Percentiles rank a stretch among this genome's conserved stretches.
phyloP scores from a whole-genome alignment of 2,888 invertebrate genomes.

The Nasonia oneida region DNA sequence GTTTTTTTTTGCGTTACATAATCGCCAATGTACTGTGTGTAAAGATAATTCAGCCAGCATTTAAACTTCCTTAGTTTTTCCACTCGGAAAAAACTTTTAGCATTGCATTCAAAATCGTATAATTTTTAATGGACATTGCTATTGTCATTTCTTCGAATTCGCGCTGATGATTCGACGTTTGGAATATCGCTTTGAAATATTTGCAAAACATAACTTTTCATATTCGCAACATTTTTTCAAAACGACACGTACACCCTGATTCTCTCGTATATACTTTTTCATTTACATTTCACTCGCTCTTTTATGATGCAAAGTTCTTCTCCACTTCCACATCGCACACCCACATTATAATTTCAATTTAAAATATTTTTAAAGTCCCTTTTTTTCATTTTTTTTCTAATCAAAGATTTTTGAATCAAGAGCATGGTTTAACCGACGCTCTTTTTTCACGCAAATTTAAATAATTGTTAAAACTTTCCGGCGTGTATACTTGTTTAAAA shows the following conservation, averaged over 20 bases:
- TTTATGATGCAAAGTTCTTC: conserved; percentile 48
- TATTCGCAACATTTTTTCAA: conserved; percentile 14
- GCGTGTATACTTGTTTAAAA: conserved; percentile 41
- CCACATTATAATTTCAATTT: conserved; percentile 51
- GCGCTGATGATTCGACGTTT: background rate
- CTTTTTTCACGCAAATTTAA: background rate
- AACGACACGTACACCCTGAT: conserved; percentile 19
- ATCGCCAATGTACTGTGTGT: conserved; percentile 27
- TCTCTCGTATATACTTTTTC: conserved; percentile 23
- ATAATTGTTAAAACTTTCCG: conserved; percentile 39
- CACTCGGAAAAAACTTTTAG: conserved; percentile 10
- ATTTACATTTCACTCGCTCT: conserved; percentile 41
- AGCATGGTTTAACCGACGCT: background rate
- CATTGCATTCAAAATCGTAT: background rate
- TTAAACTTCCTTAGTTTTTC: conserved; percentile 41
- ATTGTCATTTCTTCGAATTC: background rate
- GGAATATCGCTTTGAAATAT: background rate
- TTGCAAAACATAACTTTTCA: background rate
- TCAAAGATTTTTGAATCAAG: background rate
- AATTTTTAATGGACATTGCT: background rate
- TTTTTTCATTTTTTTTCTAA: conserved; percentile 4
- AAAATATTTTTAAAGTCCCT: conserved; percentile 28
- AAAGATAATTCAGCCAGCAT: conserved; percentile 19
- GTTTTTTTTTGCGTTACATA: conserved; percentile 38
- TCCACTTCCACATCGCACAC: conserved; percentile 7